A percentile compares a stretch with the other conserved stretches of the same genome.
These are phyloP conservation scores for Alaudala cheleensis DNA, from an alignment of 2,113 vertebrate genomes.

Conservation along the genomic window DNA sequence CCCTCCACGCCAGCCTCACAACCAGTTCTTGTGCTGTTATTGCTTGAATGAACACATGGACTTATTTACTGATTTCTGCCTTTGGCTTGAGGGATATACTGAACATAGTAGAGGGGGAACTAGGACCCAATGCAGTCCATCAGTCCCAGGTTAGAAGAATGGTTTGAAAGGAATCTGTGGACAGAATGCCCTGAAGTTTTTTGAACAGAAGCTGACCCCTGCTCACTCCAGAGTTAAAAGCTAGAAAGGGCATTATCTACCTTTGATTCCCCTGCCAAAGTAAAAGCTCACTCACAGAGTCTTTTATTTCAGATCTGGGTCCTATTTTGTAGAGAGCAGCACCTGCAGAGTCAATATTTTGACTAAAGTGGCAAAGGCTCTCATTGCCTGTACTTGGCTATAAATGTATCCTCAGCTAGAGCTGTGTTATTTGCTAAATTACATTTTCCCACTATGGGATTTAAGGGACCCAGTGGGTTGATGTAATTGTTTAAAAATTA, in stretches of 20 bases:
- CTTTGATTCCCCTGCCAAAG: background rate
- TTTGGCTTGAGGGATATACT: background rate
- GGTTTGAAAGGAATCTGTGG: background rate
- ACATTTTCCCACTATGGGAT: background rate
- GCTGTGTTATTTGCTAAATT: background rate
- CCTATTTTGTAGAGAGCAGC: background rate
- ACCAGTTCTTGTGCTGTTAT: background rate
- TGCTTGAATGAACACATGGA: background rate
- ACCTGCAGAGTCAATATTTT: background rate
- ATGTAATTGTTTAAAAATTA: background rate
- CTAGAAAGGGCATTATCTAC: background rate
- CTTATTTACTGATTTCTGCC: background rate
- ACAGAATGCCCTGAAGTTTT: background rate
- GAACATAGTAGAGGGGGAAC: background rate
- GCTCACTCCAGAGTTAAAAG: constrained; percentile 7
- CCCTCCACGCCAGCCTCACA: background rate
- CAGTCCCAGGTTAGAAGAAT: background rate
- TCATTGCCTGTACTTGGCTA: background rate
- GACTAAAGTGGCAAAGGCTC: background rate
- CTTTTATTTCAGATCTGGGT: constrained; percentile 11
- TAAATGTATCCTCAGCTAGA: background rate
- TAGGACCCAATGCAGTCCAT: background rate
- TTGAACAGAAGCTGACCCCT: background rate
- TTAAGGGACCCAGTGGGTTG: background rate
- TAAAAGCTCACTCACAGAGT: background rate